Percentiles rank a stretch among this genome's conserved stretches.
phyloP scores from a whole-genome alignment of 2,888 invertebrate genomes.

The Stenchaetothrips biformis region DNA sequence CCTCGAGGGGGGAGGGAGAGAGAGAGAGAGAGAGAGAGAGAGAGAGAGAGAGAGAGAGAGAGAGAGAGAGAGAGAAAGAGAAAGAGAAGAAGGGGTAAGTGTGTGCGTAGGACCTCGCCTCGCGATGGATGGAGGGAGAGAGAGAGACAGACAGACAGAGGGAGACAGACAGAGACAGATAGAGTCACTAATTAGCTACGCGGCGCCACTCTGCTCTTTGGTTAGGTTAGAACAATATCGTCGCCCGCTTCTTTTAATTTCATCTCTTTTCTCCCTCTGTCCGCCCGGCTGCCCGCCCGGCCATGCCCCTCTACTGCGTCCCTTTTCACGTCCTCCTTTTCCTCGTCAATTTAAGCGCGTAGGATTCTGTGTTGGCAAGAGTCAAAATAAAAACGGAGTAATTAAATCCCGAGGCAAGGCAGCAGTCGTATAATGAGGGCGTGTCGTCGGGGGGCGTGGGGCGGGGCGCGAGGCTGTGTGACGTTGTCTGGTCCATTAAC shows the following conservation, averaged over 20 bases:
- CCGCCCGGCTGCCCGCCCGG: no score
- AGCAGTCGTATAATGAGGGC: neutral
- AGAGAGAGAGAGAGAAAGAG: neutral
- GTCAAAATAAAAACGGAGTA: slow-evolving; percentile 7
- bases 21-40: no score
- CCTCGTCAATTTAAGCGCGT: slow-evolving; percentile 10
- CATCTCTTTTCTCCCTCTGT: neutral
- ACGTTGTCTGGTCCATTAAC: no score
- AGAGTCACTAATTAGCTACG: neutral
- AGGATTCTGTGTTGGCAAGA: slow-evolving; percentile 9
- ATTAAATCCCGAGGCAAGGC: neutral
- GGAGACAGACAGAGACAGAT: neutral
- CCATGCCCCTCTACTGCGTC: neutral
- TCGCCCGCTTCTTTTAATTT: neutral
- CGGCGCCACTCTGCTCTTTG: slow-evolving; percentile 1
- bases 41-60: neutral
- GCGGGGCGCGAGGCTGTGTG: neutral
- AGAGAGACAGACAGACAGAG: neutral
- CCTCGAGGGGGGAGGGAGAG: neutral
- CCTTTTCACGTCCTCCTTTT: neutral
- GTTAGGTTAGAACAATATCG: slow-evolving; percentile 12
- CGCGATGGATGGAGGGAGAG: neutral
- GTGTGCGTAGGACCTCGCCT: neutral
- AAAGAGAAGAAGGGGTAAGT: neutral
- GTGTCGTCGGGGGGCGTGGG: neutral